A percentile compares a stretch with the other conserved stretches of the same genome.
These are phyloP conservation scores for Pampusana beccarii DNA, from an alignment of 2,113 vertebrate species.

Conservation along the genomic window DNA sequence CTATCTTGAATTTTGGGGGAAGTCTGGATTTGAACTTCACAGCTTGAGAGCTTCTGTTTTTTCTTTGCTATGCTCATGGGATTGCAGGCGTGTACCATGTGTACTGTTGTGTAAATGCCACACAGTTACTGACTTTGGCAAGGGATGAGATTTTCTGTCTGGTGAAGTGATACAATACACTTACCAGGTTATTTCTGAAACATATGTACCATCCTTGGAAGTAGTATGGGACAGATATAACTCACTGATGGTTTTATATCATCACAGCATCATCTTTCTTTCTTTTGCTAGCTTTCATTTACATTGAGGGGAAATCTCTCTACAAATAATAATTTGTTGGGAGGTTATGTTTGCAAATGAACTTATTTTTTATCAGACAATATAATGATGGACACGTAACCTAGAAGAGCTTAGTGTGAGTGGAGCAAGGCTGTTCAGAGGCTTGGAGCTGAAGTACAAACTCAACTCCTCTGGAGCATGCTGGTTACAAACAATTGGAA, in stretches of 20 bases:
- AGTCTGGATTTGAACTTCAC: constrained; percentile 24
- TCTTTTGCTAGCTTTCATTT: background rate
- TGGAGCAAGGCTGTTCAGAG: background rate
- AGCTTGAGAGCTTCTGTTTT: constrained; percentile 36
- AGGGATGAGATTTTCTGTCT: background rate
- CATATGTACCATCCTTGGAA: background rate
- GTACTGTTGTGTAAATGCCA: background rate
- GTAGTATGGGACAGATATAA: background rate
- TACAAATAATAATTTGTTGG: background rate
- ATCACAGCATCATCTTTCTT: background rate
- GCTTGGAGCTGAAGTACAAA: background rate
- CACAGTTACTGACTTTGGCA: background rate
- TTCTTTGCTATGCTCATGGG: background rate
- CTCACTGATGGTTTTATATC: background rate
- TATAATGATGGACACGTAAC: background rate
- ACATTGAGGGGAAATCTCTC: background rate
- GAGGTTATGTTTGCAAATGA: background rate
- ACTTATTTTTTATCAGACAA: background rate
- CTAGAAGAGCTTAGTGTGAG: background rate
- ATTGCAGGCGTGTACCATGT: background rate
- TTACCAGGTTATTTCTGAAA: background rate
- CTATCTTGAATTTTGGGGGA: background rate
- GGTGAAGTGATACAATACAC: background rate
- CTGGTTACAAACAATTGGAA: background rate
- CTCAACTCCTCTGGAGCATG: background rate